Evolutionary conservation across 2,888 invertebrate species (phyloP), one percentile per base, ranked within the genome.

Genomic region (Cephus spinipes): DNA sequence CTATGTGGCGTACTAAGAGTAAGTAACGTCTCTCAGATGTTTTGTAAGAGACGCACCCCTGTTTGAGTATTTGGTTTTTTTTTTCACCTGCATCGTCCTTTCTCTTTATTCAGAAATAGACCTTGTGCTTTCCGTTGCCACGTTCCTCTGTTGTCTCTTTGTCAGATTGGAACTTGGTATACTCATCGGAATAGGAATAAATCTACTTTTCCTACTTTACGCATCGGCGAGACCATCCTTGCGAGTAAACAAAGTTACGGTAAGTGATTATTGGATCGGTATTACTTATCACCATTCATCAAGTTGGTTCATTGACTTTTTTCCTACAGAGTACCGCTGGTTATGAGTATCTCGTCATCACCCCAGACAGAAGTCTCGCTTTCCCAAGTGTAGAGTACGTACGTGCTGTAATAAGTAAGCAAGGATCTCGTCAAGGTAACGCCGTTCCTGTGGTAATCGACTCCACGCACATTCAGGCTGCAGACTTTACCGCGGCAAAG

Each of bases 351-450:
- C 89, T 94, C 68, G 91, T 93, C 69, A 93, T 94, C 73, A 94
- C 94, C 4, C 94, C 94, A 0, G 94, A 94, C 84, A 91, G 94
- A 83, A 94, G 94, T 87, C 91, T 95, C 35, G 93, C 93, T 3
- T 95, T 95, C 88, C 95, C 95, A 30, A 94, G 94, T 11, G 94
- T 94, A 9, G 94, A 94, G 82, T 94, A 95, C 85, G 94, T 95
- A 3, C 92, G 94, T 77, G 93, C 93, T 88, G 94, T 96, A 81
- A 94, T 98, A 80, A 94, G 95, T 87, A 96, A 96, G 92, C 95
- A 94, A 30, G 95, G 94, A 31, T 92, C 93, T 12, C 93, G 93
- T 83, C 93, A 93, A 78, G 94, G 93, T n/a, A 93, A 92, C 80
- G 92, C 83, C 76, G 92, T 93, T 73, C 94, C 94, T 1, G 93